Conservation (phyloP, 2,797 vertebrate species). For the Chaunax sp. region DNA sequence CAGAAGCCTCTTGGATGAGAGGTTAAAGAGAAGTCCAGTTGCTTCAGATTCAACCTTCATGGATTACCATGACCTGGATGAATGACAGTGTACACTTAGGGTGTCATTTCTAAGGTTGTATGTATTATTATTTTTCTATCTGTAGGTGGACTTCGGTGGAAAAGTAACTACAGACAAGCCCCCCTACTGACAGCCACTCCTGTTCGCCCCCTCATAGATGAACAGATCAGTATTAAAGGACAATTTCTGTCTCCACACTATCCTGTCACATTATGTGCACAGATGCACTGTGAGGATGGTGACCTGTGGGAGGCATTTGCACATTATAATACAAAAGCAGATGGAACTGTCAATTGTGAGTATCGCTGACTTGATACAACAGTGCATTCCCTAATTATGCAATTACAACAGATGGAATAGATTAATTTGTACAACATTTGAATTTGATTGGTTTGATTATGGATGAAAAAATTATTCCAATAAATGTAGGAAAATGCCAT, state of each 20-base stretch:
- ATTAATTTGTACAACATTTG: background rate
- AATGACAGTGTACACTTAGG: too few relatives aligned
- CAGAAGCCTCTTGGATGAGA: too few relatives aligned
- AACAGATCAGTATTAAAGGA: slow-evolving; percentile 64
- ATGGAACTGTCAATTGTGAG: slow-evolving; percentile 72
- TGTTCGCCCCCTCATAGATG: slow-evolving; percentile 70
- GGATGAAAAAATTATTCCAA: too few relatives aligned
- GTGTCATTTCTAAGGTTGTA: too few relatives aligned
- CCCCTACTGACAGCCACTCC: slow-evolving; percentile 69
- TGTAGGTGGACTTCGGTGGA: slow-evolving; percentile 52
- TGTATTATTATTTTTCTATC: background rate
- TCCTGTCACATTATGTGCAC: slow-evolving; percentile 69
- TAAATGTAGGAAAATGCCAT: too few relatives aligned
- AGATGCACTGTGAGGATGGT: slow-evolving; percentile 74
- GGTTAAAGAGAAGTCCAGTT: too few relatives aligned
- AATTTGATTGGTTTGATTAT: too few relatives aligned
- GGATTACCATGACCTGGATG: too few relatives aligned
- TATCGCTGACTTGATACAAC: background rate
- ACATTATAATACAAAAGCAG: slow-evolving; percentile 67
- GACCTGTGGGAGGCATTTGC: slow-evolving; percentile 77
- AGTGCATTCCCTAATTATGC: background rate
- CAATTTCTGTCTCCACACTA: slow-evolving; percentile 61
- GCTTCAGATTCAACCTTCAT: too few relatives aligned
- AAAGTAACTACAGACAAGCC: slow-evolving; percentile 40
- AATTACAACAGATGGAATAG: background rate